Evolutionary conservation across 2,113 vertebrate species (phyloP).

Genomic region (Leptodactylus fuscus): DNA sequence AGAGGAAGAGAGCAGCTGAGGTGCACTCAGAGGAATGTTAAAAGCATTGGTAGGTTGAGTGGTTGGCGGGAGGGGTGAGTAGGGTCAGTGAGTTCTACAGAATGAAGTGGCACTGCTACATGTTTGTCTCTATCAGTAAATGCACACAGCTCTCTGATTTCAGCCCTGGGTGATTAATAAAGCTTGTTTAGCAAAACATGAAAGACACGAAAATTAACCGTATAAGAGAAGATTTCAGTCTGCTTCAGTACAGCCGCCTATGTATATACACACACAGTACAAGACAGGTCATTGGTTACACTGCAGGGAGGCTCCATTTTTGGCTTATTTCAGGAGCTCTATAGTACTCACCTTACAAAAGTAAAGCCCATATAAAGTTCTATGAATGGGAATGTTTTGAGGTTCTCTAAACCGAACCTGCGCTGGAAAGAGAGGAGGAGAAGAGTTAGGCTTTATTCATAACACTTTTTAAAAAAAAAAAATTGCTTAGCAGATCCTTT

Average conservation of each 20-base stretch:
- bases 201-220: background rate
- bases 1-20: background rate
- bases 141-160: background rate
- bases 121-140: constrained; percentile 24
- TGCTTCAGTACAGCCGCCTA: background rate
- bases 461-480: too few relatives aligned
- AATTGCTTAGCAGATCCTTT: too few relatives aligned
- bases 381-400: too few relatives aligned
- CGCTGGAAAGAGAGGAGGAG: too few relatives aligned
- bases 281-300: too few relatives aligned
- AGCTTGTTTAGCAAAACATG: background rate
- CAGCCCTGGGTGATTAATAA: background rate
- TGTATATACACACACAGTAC: background rate
- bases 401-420: too few relatives aligned
- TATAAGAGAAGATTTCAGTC: background rate
- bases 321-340: too few relatives aligned
- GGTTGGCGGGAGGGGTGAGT: constrained; percentile 48
- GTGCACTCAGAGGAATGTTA: constrained; percentile 50
- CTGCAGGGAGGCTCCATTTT: too few relatives aligned
- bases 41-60: constrained; percentile 53
- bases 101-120: background rate
- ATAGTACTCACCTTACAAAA: too few relatives aligned
- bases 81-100: constrained; percentile 43
- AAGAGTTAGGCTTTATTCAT: too few relatives aligned
- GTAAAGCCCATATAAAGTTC: too few relatives aligned